Percentiles rank a stretch among this genome's conserved stretches.
Evolutionary conservation across 2,113 vertebrate genomes (phyloP).

Genomic region (Antidorcas marsupialis): DNA sequence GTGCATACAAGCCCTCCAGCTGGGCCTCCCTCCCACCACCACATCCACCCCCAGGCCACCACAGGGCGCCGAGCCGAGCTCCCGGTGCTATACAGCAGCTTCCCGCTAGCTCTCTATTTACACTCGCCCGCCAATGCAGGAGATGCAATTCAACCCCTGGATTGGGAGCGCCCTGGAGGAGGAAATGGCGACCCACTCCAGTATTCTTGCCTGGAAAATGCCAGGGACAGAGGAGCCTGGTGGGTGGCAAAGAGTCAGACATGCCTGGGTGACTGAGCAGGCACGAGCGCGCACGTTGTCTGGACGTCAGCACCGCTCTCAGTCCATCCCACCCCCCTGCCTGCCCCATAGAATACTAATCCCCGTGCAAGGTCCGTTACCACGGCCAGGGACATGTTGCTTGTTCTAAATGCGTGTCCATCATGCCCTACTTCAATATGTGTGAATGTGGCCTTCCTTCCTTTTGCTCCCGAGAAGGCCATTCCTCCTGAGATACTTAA

Average conservation of each 20-base stretch:
- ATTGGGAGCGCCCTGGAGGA: neutral
- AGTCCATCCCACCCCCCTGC: neutral
- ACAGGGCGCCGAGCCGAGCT: fast-evolving
- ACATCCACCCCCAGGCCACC: neutral
- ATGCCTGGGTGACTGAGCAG: neutral
- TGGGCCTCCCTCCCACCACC: neutral
- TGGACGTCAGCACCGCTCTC: neutral
- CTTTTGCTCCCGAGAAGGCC: neutral
- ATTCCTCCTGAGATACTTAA: neutral
- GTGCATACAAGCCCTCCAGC: neutral
- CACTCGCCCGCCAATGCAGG: fast-evolving
- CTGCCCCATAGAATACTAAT: neutral
- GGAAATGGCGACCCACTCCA: neutral
- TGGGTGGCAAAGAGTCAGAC: neutral
- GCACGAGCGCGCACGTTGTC: fast-evolving
- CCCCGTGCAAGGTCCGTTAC: neutral
- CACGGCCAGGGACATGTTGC: neutral
- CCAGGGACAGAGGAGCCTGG: neutral
- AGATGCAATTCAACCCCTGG: neutral
- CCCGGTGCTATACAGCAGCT: neutral
- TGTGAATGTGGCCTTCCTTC: no score
- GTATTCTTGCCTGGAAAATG: neutral
- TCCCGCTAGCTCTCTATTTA: neutral
- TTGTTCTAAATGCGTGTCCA: neutral
- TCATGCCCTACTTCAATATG: no score